Base-by-base conservation (phyloP, 2,888 invertebrate species). In the Heteropelma amictum region DNA sequence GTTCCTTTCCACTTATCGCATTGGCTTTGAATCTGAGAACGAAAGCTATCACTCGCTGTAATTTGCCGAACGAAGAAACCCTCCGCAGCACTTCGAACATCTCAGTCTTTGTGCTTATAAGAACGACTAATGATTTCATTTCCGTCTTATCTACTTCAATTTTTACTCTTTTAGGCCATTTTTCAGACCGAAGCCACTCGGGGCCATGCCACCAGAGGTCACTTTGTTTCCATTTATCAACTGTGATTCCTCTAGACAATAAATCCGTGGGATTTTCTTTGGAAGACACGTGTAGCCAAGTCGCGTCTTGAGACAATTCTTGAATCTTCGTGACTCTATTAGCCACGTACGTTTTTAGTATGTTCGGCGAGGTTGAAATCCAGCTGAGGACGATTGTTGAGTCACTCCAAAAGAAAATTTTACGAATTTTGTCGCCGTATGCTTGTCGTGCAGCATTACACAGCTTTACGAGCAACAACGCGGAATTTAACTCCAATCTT, bases 301-400 rank as follows among this genome's bases (percentile, higher is more conserved):
- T 19, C 1, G n/a, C 12, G 0, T 49, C 7, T n/a, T 47, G 7
- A 4, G 75, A 56, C 0, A 63, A 2, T 0, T 74, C 51, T 65
- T 74, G 78, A 33, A 80, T 78, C 40, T 77, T 71, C 2, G 68
- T 21, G 1, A 78, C 68, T 23, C 78, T 10, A 45, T 78, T 78
- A 0, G 77, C 72, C 1, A 77, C 76, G 14, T 72, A 80, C 0
- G 74, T 72, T 28, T 79, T 73, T 1, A 60, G 38, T 6, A 72
- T 56, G 19, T 72, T 64, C 30, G 75, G 61, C 6, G 40, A 33
- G 8, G 75, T 65, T 6, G 33, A 21, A 3, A 80, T 68, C 80
- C 77, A 82, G 17, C 72, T 63, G 0, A 80, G 38, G 0, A 71
- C 73, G 4, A 82, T 69, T 1, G 78, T 80, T 0, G 76, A 45